Base-by-base conservation (phyloP, 2,113 vertebrate species). In the Pelvicachromis taeniatus region DNA sequence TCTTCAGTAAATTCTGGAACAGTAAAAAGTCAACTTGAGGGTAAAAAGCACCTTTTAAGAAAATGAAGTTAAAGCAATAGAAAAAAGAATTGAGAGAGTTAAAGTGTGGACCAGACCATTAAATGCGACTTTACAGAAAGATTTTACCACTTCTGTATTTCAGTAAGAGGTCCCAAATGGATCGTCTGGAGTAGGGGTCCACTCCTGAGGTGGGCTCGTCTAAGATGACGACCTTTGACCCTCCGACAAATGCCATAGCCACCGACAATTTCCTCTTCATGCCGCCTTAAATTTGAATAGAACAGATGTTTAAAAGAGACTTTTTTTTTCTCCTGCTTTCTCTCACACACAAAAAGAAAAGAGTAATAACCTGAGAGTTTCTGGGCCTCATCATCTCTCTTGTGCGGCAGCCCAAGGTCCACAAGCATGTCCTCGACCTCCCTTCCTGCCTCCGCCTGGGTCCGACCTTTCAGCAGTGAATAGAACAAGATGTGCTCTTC, bases 121-220 rank as follows among this genome's bases (percentile, higher is more conserved):
- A 52, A 85, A 63, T 80, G 68, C 38, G 52, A 79, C 56, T 63
- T 54, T 42, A 16, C 4, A 23, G 50, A 16, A 7, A 19, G 5
- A 48, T 63, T 53, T 81, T 91, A 99, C 98, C 97, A 38, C 90
- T 17, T 90, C 96, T 96, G 80, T 97, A 96, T 89, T 97, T 98
- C 77, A 99, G 92, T 7, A 99, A 92, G 63, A 98, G 94, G 56
- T 98, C 96, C 98, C 98, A 99, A 82, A 99, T 97, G 19, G 95
- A 95, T 7, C 96, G 96, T 5, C 97, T 96, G 55, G 98, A 98
- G 77, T 97, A 97, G 1, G 98, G 97, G 91, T 99, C 98, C 58
- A 98, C 96, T 55, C 97, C 97, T n/a, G 97, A 97, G 10, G 97
- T 99, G 12, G 98, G 98, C 70, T 99, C 98, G 2, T 99, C 97